Evolutionary conservation across 2,888 invertebrate genomes (phyloP).

Genomic region (Hartigia nigra): DNA sequence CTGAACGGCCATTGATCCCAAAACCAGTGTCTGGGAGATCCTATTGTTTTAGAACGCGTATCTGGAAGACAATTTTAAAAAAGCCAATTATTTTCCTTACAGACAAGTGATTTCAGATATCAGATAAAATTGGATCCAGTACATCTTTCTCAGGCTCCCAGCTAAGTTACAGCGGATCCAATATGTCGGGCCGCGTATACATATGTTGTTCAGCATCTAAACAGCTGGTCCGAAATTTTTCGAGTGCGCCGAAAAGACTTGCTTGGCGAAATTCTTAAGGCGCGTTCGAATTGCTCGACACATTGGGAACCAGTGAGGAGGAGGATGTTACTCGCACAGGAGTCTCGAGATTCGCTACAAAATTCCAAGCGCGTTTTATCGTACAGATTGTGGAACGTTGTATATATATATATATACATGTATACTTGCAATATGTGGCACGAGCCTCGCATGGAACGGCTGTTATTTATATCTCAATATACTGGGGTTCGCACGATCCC

Average conservation of each 20-base stretch:
- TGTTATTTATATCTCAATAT: constrained; percentile 28
- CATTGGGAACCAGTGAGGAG: neutral
- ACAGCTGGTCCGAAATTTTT: neutral
- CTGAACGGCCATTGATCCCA: neutral
- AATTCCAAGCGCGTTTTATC: neutral
- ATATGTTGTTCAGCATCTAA: neutral
- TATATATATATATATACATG: neutral
- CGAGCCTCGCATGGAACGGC: neutral
- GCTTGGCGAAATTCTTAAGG: neutral
- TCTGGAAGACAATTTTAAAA: neutral
- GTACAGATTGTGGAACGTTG: neutral
- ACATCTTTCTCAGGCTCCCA: neutral
- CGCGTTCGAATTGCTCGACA: neutral
- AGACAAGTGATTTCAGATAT: neutral
- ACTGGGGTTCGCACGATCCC: constrained; percentile 35
- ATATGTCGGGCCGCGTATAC: neutral
- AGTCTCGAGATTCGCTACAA: neutral
- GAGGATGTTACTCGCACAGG: neutral
- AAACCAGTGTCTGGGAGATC: neutral
- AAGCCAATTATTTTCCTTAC: neutral
- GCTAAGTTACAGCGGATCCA: neutral
- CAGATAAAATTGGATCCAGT: neutral
- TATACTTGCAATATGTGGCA: neutral
- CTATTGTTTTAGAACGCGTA: neutral
- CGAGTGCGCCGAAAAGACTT: neutral